Percentiles rank a stretch among this genome's conserved stretches.
phyloP scores from a whole-genome alignment of 1,140 invertebrate species.

The Acromyrmex heyeri region DNA sequence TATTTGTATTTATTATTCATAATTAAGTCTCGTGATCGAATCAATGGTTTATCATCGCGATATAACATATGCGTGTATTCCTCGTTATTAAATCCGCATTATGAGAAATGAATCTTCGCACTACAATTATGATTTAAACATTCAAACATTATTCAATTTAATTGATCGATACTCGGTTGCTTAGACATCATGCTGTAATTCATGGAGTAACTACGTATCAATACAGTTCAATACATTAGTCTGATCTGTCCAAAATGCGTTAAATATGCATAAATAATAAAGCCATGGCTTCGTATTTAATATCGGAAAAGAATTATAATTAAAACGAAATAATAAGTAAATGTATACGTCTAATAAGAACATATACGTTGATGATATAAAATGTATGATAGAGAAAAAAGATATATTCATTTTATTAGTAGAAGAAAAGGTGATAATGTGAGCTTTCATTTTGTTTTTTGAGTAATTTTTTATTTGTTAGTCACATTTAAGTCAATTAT shows the following conservation, averaged over 20 bases:
- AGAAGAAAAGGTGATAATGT: no score
- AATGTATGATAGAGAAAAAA: neutral
- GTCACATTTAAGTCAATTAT: no score
- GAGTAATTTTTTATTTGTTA: no score
- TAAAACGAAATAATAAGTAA: constrained; percentile 19
- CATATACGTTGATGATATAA: neutral
- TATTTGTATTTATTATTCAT: constrained; percentile 43
- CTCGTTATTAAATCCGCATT: constrained; percentile 68
- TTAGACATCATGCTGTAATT: constrained; percentile 21
- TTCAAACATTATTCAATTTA: constrained; percentile 63
- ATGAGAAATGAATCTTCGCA: constrained; percentile 51
- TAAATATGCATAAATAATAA: neutral
- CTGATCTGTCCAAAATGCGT: neutral
- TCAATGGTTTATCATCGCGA: constrained; percentile 30
- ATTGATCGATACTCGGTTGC: constrained; percentile 63
- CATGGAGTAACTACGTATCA: neutral
- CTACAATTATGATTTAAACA: constrained; percentile 58
- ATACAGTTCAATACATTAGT: neutral
- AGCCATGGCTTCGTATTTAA: neutral
- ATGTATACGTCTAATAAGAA: neutral
- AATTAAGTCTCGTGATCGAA: constrained; percentile 11
- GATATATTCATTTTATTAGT: neutral
- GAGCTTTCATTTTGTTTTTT: no score
- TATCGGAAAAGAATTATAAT: constrained; percentile 24
- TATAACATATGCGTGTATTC: constrained; percentile 12